A percentile compares a stretch with the other conserved stretches of the same genome.
Evolutionary conservation across 2,888 invertebrate species (phyloP).

Genomic region (Phragmatobia fuliginosa): DNA sequence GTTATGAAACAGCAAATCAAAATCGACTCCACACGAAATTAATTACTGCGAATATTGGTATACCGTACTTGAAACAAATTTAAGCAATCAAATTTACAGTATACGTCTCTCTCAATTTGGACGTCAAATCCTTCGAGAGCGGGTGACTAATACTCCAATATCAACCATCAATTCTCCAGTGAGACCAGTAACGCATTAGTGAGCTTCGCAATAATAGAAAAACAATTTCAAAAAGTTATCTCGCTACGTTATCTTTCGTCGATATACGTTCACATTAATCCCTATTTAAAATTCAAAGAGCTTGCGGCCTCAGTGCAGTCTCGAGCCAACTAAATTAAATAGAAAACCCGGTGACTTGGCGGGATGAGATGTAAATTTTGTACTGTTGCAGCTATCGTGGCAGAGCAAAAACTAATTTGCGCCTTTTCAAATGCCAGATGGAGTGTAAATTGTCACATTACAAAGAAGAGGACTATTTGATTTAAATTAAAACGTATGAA

Average conservation of each 20-base stretch:
- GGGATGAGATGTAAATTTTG: constrained; percentile 64
- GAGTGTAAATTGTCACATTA: constrained; percentile 33
- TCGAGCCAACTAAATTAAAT: constrained; percentile 65
- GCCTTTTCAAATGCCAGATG: constrained; percentile 42
- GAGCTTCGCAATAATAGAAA: constrained; percentile 12
- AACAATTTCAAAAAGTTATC: constrained; percentile 38
- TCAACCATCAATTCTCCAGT: constrained; percentile 4
- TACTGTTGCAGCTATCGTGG: constrained; percentile 54
- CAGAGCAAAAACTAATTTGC: constrained; percentile 45
- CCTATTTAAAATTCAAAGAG: constrained; percentile 69
- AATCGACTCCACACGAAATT: not conserved
- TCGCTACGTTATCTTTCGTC: constrained; percentile 52
- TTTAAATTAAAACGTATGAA: not conserved
- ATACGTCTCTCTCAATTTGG: constrained; percentile 27
- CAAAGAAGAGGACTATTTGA: constrained; percentile 17
- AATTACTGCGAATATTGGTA: not conserved
- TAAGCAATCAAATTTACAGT: constrained; percentile 12
- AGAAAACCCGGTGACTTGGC: constrained; percentile 57
- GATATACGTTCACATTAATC: constrained; percentile 60
- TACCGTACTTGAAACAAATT: not conserved
- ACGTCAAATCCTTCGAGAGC: constrained; percentile 27
- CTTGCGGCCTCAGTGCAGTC: constrained; percentile 56
- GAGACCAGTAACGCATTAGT: not conserved
- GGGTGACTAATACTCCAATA: constrained; percentile 20
- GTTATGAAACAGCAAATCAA: too few relatives aligned